A percentile compares a stretch with the other conserved stretches of the same genome.
Conservation (phyloP, 2,888 invertebrate genomes). For the Drosophila dives region DNA sequence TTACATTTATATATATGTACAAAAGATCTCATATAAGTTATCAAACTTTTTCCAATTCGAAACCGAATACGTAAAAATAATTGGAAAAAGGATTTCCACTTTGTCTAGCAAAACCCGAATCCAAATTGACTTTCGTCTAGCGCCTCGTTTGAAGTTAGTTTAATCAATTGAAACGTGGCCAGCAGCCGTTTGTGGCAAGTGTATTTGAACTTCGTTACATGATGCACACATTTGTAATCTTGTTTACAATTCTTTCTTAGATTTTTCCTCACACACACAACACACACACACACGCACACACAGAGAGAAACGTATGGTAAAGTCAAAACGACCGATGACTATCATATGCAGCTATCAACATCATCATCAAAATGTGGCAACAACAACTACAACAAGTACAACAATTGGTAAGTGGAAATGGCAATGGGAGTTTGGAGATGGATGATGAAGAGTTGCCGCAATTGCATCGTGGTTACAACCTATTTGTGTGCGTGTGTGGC, state of each 20-base stretch:
- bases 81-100: neutral
- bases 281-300: neutral
- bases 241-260: slow-evolving; percentile 24
- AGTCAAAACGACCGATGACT: slow-evolving; percentile 64
- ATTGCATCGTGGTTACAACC: slow-evolving; percentile 72
- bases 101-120: neutral
- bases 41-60: neutral
- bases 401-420: slow-evolving; percentile 3
- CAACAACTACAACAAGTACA: slow-evolving; percentile 25
- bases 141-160: neutral
- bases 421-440: slow-evolving; percentile 6
- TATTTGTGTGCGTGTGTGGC: slow-evolving; percentile 28
- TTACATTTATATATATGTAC: neutral
- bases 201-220: slow-evolving; percentile 21
- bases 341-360: slow-evolving; percentile 77
- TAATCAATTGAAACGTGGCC: neutral
- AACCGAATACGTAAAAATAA: neutral
- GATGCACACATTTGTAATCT: neutral
- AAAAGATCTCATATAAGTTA: neutral
- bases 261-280: neutral
- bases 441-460: slow-evolving; percentile 61
- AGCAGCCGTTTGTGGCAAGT: slow-evolving; percentile 4
- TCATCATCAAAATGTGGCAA: slow-evolving; percentile 74
- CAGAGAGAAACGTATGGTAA: slow-evolving; percentile 22
- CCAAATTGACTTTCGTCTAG: neutral